phyloP scores from a whole-genome alignment of 2,113 vertebrate species.

The Podiceps cristatus region DNA sequence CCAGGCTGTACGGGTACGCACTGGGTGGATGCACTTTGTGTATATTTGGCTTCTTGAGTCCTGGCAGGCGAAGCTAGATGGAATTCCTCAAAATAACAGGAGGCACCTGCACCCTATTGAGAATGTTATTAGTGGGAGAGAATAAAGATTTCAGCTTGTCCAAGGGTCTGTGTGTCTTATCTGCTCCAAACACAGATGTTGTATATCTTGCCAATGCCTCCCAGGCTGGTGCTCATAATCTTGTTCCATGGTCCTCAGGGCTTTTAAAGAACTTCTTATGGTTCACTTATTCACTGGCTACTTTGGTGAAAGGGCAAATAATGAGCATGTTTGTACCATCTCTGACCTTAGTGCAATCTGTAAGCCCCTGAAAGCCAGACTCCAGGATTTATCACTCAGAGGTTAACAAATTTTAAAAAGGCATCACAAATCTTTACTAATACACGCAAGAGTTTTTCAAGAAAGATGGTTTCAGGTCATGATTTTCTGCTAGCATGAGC shows the following conservation, averaged over 20 bases:
- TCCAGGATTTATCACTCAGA: not conserved
- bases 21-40: not conserved
- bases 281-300: not conserved
- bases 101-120: conserved; percentile 56
- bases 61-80: conserved; percentile 19
- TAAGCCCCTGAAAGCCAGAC: not conserved
- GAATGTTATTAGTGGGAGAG: conserved; percentile 29
- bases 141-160: conserved; percentile 37
- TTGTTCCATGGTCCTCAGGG: not conserved
- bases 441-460: not conserved
- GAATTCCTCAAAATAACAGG: conserved; percentile 47
- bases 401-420: not conserved
- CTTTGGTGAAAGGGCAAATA: not conserved
- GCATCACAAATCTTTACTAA: not conserved
- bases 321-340: not conserved
- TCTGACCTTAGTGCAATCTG: not conserved
- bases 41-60: not conserved
- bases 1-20: not conserved
- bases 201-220: not conserved
- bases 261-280: not conserved
- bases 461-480: not conserved
- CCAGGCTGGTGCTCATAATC: conserved; percentile 2
- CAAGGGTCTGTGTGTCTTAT: not conserved
- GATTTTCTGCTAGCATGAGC: not conserved
- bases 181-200: conserved; percentile 22